Conservation (phyloP, 2,113 vertebrate species). For the Sterrhoptilus dennistouni region DNA sequence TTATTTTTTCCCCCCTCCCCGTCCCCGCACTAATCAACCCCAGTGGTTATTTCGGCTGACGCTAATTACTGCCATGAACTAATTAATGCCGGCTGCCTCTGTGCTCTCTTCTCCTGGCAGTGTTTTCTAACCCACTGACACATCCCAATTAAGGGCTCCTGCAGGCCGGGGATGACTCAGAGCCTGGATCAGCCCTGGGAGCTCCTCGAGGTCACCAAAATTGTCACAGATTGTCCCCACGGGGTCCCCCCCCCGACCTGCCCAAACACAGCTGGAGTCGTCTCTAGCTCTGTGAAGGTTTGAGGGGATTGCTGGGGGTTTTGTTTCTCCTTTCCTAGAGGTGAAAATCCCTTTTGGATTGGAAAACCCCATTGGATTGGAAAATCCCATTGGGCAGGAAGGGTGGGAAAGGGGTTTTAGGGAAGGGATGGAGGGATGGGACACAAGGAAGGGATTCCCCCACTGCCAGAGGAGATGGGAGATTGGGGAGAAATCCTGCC, state of each 20-base stretch:
- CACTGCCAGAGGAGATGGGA: too few relatives aligned
- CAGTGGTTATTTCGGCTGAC: conserved; percentile 13
- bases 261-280: neutral
- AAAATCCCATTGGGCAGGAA: too few relatives aligned
- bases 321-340: accelerated
- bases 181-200: neutral
- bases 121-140: neutral
- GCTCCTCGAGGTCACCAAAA: neutral
- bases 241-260: neutral
- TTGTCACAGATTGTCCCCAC: neutral
- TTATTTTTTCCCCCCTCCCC: too few relatives aligned
- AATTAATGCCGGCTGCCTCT: conserved; percentile 22
- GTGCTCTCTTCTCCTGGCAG: neutral
- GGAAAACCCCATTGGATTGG: too few relatives aligned
- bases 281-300: accelerated
- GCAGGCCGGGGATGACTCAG: conserved; percentile 8
- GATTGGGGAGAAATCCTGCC: too few relatives aligned
- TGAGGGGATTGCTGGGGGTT: too few relatives aligned
- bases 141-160: conserved; percentile 18
- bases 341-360: neutral
- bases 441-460: too few relatives aligned
- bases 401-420: too few relatives aligned
- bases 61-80: conserved; percentile 41
- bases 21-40: neutral
- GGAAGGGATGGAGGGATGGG: too few relatives aligned